phyloP scores from a whole-genome alignment of 2,888 invertebrate genomes.

The Proisotoma minuta region DNA sequence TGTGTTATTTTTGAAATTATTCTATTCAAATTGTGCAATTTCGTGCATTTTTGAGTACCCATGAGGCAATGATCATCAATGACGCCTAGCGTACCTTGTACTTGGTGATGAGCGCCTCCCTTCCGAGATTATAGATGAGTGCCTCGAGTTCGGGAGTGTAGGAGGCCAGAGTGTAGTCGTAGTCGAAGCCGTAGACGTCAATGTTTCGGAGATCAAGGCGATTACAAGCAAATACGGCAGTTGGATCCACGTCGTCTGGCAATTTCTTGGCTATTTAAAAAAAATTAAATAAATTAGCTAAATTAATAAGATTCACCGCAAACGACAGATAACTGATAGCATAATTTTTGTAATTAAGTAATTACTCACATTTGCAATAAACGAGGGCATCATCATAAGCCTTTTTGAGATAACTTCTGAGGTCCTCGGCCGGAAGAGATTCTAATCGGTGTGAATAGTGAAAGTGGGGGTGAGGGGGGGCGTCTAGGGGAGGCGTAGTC shows the following conservation, averaged over 20 bases:
- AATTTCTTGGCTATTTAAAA: slow-evolving; percentile 69
- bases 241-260: slow-evolving; percentile 77
- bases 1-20: too few relatives aligned
- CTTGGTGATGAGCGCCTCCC: slow-evolving; percentile 77
- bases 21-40: too few relatives aligned
- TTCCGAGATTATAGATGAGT: slow-evolving; percentile 83
- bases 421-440: slow-evolving; percentile 17
- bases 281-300: slow-evolving; percentile 21
- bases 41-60: too few relatives aligned
- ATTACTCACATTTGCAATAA: slow-evolving; percentile 44
- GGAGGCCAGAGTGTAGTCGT: slow-evolving; percentile 94
- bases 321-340: slow-evolving; percentile 5
- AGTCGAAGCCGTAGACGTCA: slow-evolving; percentile 94
- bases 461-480: background rate
- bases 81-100: slow-evolving; percentile 81
- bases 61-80: background rate
- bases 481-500: too few relatives aligned
- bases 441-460: background rate
- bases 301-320: slow-evolving; percentile 8
- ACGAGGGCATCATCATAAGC: slow-evolving; percentile 44
- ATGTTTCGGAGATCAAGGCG: slow-evolving; percentile 87
- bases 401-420: slow-evolving; percentile 35
- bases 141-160: slow-evolving; percentile 86
- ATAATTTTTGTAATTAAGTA: background rate
- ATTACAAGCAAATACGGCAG: slow-evolving; percentile 93